These are phyloP conservation scores for Grantiella picta DNA, from an alignment of 2,113 vertebrate genomes.

Conservation along the genomic window DNA sequence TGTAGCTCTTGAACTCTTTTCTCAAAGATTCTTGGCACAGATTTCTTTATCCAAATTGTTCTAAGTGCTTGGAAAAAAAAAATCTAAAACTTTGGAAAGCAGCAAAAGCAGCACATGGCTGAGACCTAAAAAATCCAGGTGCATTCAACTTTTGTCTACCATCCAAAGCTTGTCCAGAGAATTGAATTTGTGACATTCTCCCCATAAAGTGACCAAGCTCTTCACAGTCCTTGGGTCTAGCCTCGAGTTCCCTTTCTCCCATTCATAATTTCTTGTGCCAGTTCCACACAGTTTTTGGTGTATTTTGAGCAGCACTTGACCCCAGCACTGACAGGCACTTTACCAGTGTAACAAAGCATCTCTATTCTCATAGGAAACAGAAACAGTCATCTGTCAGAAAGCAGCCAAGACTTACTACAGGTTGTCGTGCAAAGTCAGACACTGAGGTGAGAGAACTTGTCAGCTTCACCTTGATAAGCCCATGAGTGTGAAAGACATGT, in stretches of 20 bases:
- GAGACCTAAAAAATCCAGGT: neutral
- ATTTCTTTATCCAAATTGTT: neutral
- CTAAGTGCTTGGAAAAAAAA: neutral
- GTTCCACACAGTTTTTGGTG: neutral
- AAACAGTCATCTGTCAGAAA: neutral
- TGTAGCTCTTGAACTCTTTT: neutral
- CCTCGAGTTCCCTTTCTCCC: neutral
- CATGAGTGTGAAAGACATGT: conserved; percentile 45
- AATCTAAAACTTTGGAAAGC: neutral
- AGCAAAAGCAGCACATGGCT: neutral
- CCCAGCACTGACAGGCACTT: neutral
- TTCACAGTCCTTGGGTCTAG: neutral
- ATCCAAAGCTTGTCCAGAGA: neutral
- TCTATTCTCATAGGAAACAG: neutral
- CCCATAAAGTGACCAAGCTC: neutral
- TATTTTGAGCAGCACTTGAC: conserved; percentile 15
- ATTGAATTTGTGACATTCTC: neutral
- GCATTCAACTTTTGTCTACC: neutral
- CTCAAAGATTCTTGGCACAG: neutral
- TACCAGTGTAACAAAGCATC: neutral
- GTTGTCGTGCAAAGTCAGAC: neutral
- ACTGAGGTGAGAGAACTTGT: neutral
- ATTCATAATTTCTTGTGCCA: neutral
- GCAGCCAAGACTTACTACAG: neutral
- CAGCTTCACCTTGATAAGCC: conserved; percentile 46